A percentile compares a stretch with the other conserved stretches of the same genome.
phyloP scores from a whole-genome alignment of 2,888 invertebrate species.

The Drosophila kokeensis region DNA sequence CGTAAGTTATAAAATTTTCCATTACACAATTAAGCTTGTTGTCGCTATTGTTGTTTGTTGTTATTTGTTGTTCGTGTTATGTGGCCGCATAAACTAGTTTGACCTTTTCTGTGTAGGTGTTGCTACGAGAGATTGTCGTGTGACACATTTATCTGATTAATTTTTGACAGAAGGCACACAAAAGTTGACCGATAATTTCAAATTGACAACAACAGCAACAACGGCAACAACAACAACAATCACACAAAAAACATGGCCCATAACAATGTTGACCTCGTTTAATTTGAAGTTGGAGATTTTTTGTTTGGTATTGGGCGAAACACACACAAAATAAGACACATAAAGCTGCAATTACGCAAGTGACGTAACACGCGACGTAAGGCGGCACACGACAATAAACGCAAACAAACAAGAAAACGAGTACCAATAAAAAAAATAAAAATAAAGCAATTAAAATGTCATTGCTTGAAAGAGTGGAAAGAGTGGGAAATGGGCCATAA shows the following conservation, averaged over 20 bases:
- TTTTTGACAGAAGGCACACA: constrained; percentile 74
- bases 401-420: constrained; percentile 27
- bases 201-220: constrained; percentile 58
- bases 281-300: constrained; percentile 42
- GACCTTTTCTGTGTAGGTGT: constrained; percentile 61
- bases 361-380: constrained; percentile 70
- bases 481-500: constrained; percentile 69
- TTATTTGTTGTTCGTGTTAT: constrained; percentile 29
- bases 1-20: constrained; percentile 55
- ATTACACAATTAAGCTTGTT: constrained; percentile 46
- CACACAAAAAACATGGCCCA: constrained; percentile 57
- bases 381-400: constrained; percentile 74
- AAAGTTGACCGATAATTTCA: constrained; percentile 79
- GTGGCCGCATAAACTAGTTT: constrained; percentile 51
- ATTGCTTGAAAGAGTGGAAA: constrained; percentile 54
- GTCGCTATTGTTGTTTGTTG: constrained; percentile 22
- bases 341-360: constrained; percentile 70
- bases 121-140: constrained; percentile 45
- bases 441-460: constrained; percentile 82
- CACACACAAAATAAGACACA: constrained; percentile 30
- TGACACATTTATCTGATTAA: constrained; percentile 76
- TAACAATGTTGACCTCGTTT: constrained; percentile 72
- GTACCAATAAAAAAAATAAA: constrained; percentile 10
- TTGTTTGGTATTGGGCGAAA: constrained; percentile 15
- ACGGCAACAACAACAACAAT: constrained; percentile 31